phyloP scores from a whole-genome alignment of 2,113 vertebrate species.

The Sander vitreus region DNA sequence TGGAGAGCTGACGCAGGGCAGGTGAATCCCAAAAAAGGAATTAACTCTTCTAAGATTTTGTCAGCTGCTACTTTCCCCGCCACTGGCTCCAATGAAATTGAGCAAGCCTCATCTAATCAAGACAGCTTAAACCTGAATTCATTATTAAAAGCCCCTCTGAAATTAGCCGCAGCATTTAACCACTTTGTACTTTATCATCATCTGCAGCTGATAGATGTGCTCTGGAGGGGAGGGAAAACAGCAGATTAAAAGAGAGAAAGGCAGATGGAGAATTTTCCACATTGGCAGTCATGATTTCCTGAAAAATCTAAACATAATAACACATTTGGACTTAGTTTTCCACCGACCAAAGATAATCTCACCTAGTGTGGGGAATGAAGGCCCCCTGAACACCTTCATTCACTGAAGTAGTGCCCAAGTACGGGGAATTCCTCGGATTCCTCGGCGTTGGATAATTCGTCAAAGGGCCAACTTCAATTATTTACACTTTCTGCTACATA shows the following conservation, averaged over 20 bases:
- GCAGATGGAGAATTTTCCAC: conserved; percentile 10
- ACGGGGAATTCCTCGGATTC: neutral
- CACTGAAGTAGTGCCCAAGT: neutral
- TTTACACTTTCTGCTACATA: conserved; percentile 81
- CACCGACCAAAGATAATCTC: neutral
- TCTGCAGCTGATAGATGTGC: conserved; percentile 34
- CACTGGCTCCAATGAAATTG: conserved; percentile 34
- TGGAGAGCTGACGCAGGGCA: conserved; percentile 6
- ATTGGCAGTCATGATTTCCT: neutral
- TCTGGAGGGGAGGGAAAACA: neutral
- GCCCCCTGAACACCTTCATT: neutral
- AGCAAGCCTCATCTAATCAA: conserved; percentile 61
- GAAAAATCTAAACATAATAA: conserved; percentile 8
- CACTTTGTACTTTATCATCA: conserved; percentile 60
- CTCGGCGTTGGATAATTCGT: conserved; percentile 67
- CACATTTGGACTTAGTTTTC: neutral
- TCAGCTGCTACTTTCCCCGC: conserved; percentile 8
- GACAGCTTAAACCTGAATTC: conserved; percentile 45
- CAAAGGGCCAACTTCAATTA: conserved; percentile 78
- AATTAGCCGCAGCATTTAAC: conserved; percentile 40
- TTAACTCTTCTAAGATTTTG: conserved; percentile 27
- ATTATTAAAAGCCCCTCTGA: conserved; percentile 56
- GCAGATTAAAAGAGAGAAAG: neutral
- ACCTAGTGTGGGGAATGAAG: neutral
- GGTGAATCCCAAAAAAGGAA: conserved; percentile 42